Evolutionary conservation across 1,140 invertebrate genomes (phyloP).

Genomic region (Manduca sexta): DNA sequence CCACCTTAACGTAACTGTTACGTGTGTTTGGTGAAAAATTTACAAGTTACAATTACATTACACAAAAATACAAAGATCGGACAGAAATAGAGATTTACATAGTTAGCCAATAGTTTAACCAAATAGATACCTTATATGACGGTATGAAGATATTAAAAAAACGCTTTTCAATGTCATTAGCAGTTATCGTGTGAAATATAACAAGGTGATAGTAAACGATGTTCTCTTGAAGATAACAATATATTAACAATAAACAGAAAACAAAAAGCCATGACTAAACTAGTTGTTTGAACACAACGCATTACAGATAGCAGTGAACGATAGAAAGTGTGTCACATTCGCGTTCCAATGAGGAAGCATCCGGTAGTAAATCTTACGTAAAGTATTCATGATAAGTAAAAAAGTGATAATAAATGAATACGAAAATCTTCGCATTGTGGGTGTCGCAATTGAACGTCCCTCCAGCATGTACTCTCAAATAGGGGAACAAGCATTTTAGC

Average conservation of each 20-base stretch:
- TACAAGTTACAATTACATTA: too few species aligned
- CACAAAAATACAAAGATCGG: too few species aligned
- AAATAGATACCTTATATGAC: too few species aligned
- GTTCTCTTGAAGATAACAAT: too few species aligned
- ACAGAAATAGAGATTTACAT: too few species aligned
- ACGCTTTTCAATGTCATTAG: too few species aligned
- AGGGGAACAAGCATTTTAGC: constrained; percentile 73
- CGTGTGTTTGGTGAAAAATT: too few species aligned
- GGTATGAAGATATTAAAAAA: too few species aligned
- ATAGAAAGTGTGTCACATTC: constrained; percentile 63
- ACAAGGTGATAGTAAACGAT: too few species aligned
- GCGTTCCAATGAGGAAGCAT: constrained; percentile 50
- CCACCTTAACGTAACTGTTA: too few species aligned
- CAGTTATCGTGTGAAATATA: too few species aligned
- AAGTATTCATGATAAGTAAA: constrained; percentile 47
- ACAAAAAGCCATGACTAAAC: constrained; percentile 26
- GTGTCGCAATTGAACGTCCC: constrained; percentile 49
- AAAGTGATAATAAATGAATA: constrained; percentile 37
- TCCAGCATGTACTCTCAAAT: constrained; percentile 72
- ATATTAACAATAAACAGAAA: not conserved
- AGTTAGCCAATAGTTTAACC: too few species aligned
- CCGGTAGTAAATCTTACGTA: constrained; percentile 59
- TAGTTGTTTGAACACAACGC: constrained; percentile 36
- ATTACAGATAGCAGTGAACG: constrained; percentile 42
- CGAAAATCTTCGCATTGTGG: constrained; percentile 39